Percentiles rank a stretch among this genome's conserved stretches.
These are phyloP conservation scores for Alcedo atthis DNA, from an alignment of 2,797 vertebrate genomes.

Conservation along the genomic window DNA sequence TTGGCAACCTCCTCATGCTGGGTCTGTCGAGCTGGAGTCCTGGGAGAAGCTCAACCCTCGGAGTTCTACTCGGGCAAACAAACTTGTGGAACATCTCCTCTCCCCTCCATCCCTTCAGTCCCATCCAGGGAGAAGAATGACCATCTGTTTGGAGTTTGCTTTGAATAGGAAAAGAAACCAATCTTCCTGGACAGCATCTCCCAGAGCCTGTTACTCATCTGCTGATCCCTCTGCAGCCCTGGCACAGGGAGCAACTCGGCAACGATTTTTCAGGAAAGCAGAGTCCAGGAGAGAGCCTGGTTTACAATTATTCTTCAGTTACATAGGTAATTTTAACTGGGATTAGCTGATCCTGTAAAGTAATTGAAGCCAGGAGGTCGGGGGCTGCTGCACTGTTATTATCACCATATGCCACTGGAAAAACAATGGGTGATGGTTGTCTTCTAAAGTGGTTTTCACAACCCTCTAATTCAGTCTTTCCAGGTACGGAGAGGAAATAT, in stretches of 20 bases:
- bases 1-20: accelerated
- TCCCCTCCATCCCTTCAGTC: background rate
- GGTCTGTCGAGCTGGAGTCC: background rate
- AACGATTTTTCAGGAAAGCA: slow-evolving; percentile 39
- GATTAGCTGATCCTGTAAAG: slow-evolving; percentile 72
- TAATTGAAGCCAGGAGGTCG: slow-evolving; percentile 72
- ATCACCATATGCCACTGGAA: slow-evolving; percentile 64
- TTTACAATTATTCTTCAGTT: slow-evolving; percentile 70
- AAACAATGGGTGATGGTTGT: slow-evolving; percentile 38
- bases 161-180: slow-evolving; percentile 53
- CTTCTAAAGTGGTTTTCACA: slow-evolving; percentile 44
- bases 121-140: background rate
- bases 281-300: slow-evolving; percentile 34
- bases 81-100: background rate
- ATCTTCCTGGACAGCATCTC: slow-evolving; percentile 13
- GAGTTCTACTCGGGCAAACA: background rate
- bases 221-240: slow-evolving; percentile 25
- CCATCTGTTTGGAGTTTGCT: slow-evolving; percentile 77
- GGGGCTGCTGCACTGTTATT: slow-evolving; percentile 45
- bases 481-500: slow-evolving; percentile 1
- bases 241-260: slow-evolving; percentile 8
- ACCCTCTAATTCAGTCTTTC: slow-evolving; percentile 12
- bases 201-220: slow-evolving; percentile 43
- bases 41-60: background rate
- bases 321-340: slow-evolving; percentile 73